Base-by-base conservation (phyloP, 1,140 invertebrate genomes). In the Phthorimaea operculella region DNA sequence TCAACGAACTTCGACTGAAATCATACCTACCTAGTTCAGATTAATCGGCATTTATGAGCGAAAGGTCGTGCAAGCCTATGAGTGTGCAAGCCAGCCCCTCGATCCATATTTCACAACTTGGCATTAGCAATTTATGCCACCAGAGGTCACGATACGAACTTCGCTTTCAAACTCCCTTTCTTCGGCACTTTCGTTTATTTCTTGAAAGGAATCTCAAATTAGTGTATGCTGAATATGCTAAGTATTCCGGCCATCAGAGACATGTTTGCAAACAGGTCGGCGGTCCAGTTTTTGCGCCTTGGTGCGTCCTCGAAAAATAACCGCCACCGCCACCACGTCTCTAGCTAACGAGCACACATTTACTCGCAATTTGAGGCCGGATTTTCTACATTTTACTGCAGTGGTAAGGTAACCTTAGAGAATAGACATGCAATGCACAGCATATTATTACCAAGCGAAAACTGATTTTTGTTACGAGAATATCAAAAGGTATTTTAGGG, bases 261-360 rank as follows among this genome's bases (percentile, higher is more conserved):
- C 58, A 14, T 47, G 55, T 58, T 62, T 65, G 42, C 52, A 64
- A 76, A 75, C 66, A 50, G 70, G 74, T 76, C 69, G 54, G 50
- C 48, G 42, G 59, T 64, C 68, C 63, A 68, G 66, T 76, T 74
- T 76, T 75, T 75, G 58, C 44, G 12, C 44, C 14, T 9, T 15
- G 44, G 44, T 63, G 63, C 58, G 76, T 79, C 78, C 78, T 82
- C 74, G 76, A 82, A 74, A 78, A 69, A 69, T 79, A 81, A 81
- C 78, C 74, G 76, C 55, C 78, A 55, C 48, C 44, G 65, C 52
- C 69, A 64, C 65, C 60, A 69, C 66, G 63, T 53, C 18, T 51
- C 18, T 57, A 51, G 52, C 59, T 70, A 71, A 72, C 60, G 63
- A 72, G 60, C 53, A 52, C 58, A 54, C 58, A 54, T 66, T 69